Percentiles rank a stretch among this genome's conserved stretches.
These are phyloP conservation scores for Eretmocerus hayati DNA, from an alignment of 2,888 invertebrate genomes.

Conservation along the genomic window DNA sequence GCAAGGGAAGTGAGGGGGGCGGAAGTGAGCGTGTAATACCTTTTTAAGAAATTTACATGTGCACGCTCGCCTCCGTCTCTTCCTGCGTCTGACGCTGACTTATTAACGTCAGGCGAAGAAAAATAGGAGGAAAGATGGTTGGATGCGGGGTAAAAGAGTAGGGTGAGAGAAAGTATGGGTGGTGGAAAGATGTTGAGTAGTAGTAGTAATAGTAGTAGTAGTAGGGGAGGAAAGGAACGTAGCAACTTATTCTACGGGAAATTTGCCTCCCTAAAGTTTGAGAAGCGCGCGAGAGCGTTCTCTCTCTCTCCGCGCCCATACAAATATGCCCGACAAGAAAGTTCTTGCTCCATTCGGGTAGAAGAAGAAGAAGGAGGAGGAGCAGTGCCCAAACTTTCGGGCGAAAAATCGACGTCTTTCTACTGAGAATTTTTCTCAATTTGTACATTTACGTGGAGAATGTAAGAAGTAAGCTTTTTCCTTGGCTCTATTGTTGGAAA, in stretches of 20 bases:
- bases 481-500: too few species aligned
- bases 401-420: conserved; percentile 1
- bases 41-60: conserved; percentile 24
- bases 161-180: too few species aligned
- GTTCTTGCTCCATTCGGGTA: too few species aligned
- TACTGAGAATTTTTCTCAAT: background rate
- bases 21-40: conserved; percentile 1
- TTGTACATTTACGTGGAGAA: background rate
- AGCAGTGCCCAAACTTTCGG: background rate
- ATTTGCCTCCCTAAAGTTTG: background rate
- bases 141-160: background rate
- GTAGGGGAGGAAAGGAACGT: background rate
- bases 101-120: conserved; percentile 22
- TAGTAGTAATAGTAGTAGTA: too few species aligned
- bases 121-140: background rate
- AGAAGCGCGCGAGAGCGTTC: conserved; percentile 1
- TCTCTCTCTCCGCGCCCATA: background rate
- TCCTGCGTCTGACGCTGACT: conserved; percentile 26
- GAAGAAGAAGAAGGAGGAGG: background rate
- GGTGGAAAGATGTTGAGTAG: too few species aligned
- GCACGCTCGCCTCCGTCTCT: too few species aligned
- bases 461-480: background rate
- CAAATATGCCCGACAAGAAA: conserved; percentile 9
- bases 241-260: background rate
- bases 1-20: background rate